Conservation (phyloP, 2,888 invertebrate genomes). For the Gymnocheta viridis region DNA sequence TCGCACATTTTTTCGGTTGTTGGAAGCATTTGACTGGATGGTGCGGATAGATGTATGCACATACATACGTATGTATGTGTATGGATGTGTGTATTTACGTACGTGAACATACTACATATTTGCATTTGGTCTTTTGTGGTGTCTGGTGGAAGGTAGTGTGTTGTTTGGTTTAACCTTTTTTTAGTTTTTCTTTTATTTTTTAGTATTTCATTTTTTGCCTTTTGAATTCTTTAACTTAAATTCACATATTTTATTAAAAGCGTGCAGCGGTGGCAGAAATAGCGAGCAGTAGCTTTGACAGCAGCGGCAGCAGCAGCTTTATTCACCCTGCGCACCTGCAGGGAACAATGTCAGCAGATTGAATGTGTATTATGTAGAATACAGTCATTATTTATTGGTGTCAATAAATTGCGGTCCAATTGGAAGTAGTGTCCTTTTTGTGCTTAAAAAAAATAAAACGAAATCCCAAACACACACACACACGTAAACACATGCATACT, state of each 20-base stretch:
- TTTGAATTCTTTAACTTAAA: conserved; percentile 59
- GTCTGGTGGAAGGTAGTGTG: conserved; percentile 42
- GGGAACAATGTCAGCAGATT: conserved; percentile 68
- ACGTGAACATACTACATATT: conserved; percentile 38
- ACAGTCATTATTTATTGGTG: conserved; percentile 79
- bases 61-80: neutral
- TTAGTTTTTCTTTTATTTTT: conserved; percentile 35
- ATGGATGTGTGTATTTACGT: neutral
- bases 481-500: neutral
- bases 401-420: conserved; percentile 76
- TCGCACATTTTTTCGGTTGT: conserved; percentile 67
- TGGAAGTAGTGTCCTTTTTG: conserved; percentile 61
- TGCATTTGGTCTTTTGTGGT: conserved; percentile 48
- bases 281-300: neutral
- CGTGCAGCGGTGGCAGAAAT: conserved; percentile 39
- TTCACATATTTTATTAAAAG: conserved; percentile 68
- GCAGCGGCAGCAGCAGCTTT: conserved; percentile 15
- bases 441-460: neutral
- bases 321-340: conserved; percentile 67
- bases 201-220: conserved; percentile 33
- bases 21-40: conserved; percentile 57
- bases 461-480: neutral
- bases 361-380: conserved; percentile 73
- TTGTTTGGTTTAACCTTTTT: conserved; percentile 57
- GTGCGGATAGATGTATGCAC: conserved; percentile 6